Conservation (phyloP, 2,888 invertebrate genomes). For the Thecophora atra region DNA sequence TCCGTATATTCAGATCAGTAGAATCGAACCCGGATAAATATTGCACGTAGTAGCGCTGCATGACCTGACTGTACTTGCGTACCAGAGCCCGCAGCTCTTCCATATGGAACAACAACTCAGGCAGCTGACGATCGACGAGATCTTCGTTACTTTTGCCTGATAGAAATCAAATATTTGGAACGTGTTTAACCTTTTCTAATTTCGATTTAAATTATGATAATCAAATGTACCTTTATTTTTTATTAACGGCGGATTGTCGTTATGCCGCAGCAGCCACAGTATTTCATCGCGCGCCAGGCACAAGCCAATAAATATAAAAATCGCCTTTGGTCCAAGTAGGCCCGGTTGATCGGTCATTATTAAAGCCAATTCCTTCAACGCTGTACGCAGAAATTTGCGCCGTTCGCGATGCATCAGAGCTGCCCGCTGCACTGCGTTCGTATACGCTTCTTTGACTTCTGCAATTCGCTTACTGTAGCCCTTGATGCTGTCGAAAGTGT, state of each 20-base stretch:
- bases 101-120: slow-evolving; percentile 97
- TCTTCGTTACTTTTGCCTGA: slow-evolving; percentile 80
- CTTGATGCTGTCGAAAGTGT: slow-evolving; percentile 94
- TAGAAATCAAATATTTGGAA: neutral
- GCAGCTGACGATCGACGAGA: slow-evolving; percentile 93
- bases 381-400: slow-evolving; percentile 93
- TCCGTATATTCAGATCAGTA: slow-evolving; percentile 85
- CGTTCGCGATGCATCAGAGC: slow-evolving; percentile 93
- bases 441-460: slow-evolving; percentile 96
- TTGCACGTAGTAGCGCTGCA: slow-evolving; percentile 97
- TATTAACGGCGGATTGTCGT: slow-evolving; percentile 91
- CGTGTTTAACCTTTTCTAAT: neutral
- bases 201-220: neutral
- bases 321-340: slow-evolving; percentile 94
- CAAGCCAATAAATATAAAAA: slow-evolving; percentile 95
- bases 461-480: slow-evolving; percentile 91
- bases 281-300: slow-evolving; percentile 97
- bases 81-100: slow-evolving; percentile 95
- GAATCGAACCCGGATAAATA: slow-evolving; percentile 97
- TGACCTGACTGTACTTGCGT: slow-evolving; percentile 94
- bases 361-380: slow-evolving; percentile 92
- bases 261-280: slow-evolving; percentile 94
- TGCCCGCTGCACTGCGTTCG: slow-evolving; percentile 88
- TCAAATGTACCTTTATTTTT: slow-evolving; percentile 75
- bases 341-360: slow-evolving; percentile 97